These are phyloP conservation scores for Heliconius aoede DNA, from an alignment of 2,888 invertebrate genomes.

Conservation along the genomic window DNA sequence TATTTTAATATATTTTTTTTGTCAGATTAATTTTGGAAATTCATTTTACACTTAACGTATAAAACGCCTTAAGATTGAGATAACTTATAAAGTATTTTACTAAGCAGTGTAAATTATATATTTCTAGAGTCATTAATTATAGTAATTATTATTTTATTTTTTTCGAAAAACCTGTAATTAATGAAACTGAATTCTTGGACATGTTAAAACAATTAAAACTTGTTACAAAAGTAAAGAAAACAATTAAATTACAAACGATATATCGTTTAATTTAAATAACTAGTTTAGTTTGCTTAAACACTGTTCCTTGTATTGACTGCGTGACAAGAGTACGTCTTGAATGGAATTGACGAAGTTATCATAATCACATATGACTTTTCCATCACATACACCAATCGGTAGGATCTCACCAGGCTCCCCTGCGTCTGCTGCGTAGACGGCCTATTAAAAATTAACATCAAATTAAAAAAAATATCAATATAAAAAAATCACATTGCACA, in stretches of 20 bases:
- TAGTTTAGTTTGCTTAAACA: constrained; percentile 45
- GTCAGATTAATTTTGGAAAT: background rate
- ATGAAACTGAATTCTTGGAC: background rate
- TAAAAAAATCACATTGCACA: background rate
- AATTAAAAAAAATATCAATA: background rate
- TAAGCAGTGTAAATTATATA: background rate
- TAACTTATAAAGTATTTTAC: background rate
- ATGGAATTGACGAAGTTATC: constrained; percentile 72
- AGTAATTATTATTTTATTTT: no score
- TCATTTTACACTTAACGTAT: background rate
- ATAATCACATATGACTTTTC: constrained; percentile 72
- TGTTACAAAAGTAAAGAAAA: background rate
- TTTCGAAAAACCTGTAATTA: background rate
- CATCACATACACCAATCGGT: constrained; percentile 74
- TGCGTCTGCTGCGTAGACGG: constrained; percentile 70
- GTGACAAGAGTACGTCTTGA: constrained; percentile 58
- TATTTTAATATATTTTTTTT: background rate
- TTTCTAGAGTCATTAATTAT: background rate
- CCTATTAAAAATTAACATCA: constrained; percentile 60
- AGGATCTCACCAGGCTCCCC: constrained; percentile 65
- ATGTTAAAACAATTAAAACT: no score
- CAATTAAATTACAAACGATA: background rate
- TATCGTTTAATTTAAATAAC: background rate
- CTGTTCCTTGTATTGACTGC: constrained; percentile 52
- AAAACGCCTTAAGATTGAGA: background rate